phyloP scores from a whole-genome alignment of 2,113 vertebrate species.

The Symphodus melops region DNA sequence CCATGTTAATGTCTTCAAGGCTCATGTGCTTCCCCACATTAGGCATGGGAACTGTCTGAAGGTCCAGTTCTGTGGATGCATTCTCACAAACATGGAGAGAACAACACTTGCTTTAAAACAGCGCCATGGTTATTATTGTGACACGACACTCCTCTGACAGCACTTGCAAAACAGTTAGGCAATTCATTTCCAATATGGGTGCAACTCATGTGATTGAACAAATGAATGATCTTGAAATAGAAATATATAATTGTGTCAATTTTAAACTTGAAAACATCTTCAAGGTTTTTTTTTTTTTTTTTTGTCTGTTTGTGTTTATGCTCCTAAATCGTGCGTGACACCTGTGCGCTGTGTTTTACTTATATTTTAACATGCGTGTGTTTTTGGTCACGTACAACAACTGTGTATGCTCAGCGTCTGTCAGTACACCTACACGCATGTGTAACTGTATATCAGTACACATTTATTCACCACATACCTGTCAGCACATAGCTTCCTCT shows the following conservation, averaged over 20 bases:
- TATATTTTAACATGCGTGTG: no score
- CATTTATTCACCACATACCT: slow-evolving; percentile 40
- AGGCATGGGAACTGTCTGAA: slow-evolving; percentile 13
- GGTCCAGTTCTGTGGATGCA: not conserved
- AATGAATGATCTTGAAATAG: no score
- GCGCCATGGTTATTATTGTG: slow-evolving; percentile 1
- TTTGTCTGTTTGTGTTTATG: no score
- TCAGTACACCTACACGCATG: slow-evolving; percentile 6
- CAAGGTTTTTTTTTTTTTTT: no score
- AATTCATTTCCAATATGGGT: no score
- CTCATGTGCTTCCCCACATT: slow-evolving; percentile 38
- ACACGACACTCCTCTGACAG: not conserved
- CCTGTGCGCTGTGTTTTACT: no score
- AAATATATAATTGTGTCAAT: no score
- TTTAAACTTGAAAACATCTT: no score
- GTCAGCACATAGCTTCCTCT: slow-evolving; percentile 44
- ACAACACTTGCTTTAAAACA: slow-evolving; percentile 10
- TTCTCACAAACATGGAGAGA: slow-evolving; percentile 6
- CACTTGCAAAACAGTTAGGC: no score
- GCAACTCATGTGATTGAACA: no score
- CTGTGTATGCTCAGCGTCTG: slow-evolving; percentile 13
- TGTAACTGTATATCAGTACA: slow-evolving; percentile 45
- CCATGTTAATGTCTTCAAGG: slow-evolving; percentile 21
- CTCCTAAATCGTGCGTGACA: no score
- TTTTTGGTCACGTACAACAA: not conserved